phyloP scores from a whole-genome alignment of 2,888 invertebrate species.

The Nebria brevicollis region DNA sequence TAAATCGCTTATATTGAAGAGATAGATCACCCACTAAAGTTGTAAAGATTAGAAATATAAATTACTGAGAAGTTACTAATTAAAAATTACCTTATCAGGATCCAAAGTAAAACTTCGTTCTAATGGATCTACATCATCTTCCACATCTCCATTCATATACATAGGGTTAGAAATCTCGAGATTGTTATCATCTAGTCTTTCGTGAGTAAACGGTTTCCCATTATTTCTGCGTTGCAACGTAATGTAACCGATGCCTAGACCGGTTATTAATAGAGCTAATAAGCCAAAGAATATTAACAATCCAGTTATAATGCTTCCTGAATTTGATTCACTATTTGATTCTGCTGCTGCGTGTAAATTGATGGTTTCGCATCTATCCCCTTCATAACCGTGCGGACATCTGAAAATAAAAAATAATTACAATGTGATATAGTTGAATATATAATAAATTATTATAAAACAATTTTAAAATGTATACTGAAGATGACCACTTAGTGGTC shows the following conservation, averaged over 20 bases:
- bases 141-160: slow-evolving; percentile 79
- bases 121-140: slow-evolving; percentile 70
- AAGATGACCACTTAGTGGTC: too few species aligned
- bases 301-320: slow-evolving; percentile 52
- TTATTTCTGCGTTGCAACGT: slow-evolving; percentile 56
- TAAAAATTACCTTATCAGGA: slow-evolving; percentile 68
- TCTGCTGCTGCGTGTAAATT: slow-evolving; percentile 31
- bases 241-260: slow-evolving; percentile 56
- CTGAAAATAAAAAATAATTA: slow-evolving; percentile 57
- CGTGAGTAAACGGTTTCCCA: slow-evolving; percentile 78
- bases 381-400: slow-evolving; percentile 63
- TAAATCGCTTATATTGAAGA: too few species aligned
- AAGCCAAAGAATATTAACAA: slow-evolving; percentile 51
- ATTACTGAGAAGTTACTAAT: too few species aligned
- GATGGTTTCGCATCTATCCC: slow-evolving; percentile 59
- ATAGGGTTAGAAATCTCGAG: slow-evolving; percentile 85
- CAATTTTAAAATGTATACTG: too few species aligned
- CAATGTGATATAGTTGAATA: background rate
- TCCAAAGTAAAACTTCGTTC: slow-evolving; percentile 66
- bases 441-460: background rate
- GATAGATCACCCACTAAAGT: too few species aligned
- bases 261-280: slow-evolving; percentile 49
- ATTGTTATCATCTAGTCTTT: slow-evolving; percentile 83
- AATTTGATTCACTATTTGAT: slow-evolving; percentile 24
- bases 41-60: too few species aligned